phyloP scores from a whole-genome alignment of 1,140 invertebrate genomes.

The Radopholus similis region DNA sequence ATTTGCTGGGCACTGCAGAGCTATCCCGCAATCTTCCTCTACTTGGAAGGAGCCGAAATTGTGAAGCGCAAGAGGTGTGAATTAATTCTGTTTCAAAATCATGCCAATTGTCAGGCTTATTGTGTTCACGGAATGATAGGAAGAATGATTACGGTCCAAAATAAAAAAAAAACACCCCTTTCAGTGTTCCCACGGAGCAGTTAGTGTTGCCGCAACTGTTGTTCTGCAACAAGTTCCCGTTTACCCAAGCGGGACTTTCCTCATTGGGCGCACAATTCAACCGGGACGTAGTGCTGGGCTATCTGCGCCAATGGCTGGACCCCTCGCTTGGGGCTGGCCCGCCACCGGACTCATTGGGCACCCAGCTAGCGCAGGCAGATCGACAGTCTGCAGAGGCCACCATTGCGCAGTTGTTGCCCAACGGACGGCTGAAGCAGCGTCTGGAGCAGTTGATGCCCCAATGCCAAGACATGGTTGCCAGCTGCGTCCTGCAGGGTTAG shows the following conservation, averaged over 20 bases:
- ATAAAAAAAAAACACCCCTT: background rate
- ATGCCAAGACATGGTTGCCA: conserved; percentile 23
- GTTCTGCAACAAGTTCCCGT: conserved; percentile 31
- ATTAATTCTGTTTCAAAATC: background rate
- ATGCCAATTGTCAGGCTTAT: background rate
- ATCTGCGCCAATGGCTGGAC: conserved; percentile 30
- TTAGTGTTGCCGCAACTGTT: conserved; percentile 16
- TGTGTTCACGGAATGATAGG: background rate
- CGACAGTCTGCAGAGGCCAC: conserved; percentile 13
- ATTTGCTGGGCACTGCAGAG: conserved; percentile 12
- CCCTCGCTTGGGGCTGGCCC: conserved; percentile 5
- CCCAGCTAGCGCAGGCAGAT: background rate
- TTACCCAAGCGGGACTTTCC: conserved; percentile 26
- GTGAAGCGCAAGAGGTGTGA: background rate
- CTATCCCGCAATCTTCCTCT: conserved; percentile 2
- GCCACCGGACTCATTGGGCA: background rate
- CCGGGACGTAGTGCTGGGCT: conserved; percentile 13
- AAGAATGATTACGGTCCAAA: background rate
- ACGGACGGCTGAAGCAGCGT: conserved; percentile 25
- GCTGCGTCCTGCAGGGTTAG: conserved; percentile 8
- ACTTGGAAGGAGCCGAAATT: conserved; percentile 11
- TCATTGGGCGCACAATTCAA: conserved; percentile 24
- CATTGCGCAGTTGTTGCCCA: conserved; percentile 21
- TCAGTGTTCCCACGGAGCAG: background rate
- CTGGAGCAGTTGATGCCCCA: conserved; percentile 18